phyloP scores from a whole-genome alignment of 2,888 invertebrate species.

The Taenaris catops region DNA sequence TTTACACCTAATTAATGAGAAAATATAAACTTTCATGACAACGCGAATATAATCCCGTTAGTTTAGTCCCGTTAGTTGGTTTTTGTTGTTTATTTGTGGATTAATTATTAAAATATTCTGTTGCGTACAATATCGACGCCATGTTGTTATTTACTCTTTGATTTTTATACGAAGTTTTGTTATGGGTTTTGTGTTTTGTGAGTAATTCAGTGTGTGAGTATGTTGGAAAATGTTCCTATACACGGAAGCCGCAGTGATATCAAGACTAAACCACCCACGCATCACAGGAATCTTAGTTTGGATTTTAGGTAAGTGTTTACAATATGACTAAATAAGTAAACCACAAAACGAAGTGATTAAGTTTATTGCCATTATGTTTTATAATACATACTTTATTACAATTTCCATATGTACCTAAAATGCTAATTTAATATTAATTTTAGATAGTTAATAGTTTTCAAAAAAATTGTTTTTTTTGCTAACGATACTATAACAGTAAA shows the following conservation, averaged over 20 bases:
- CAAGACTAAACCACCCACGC: conserved; percentile 68
- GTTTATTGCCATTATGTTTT: too few relatives aligned
- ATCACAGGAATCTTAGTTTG: conserved; percentile 93
- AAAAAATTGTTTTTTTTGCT: too few relatives aligned
- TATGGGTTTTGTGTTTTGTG: conserved; percentile 63
- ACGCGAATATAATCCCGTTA: not conserved
- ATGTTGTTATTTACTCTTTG: conserved; percentile 75
- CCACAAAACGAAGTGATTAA: too few relatives aligned
- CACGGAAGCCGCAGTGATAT: conserved; percentile 67
- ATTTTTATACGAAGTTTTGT: conserved; percentile 48
- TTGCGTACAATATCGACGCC: conserved; percentile 49
- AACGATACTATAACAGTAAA: too few relatives aligned
- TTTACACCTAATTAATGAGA: not conserved
- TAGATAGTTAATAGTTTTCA: too few relatives aligned
- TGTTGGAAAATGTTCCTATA: conserved; percentile 78
- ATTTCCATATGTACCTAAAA: too few relatives aligned
- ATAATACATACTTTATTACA: too few relatives aligned
- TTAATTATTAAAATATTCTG: conserved; percentile 1
- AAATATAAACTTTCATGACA: not conserved
- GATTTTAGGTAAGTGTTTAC: conserved; percentile 86
- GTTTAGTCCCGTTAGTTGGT: not conserved
- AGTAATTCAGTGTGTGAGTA: conserved; percentile 58
- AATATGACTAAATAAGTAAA: too few relatives aligned
- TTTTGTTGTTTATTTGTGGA: conserved; percentile 1
- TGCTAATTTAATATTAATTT: too few relatives aligned